A percentile compares a stretch with the other conserved stretches of the same genome.
Evolutionary conservation across 2,888 invertebrate genomes (phyloP).

Genomic region (Drosophila kambysellisi): DNA sequence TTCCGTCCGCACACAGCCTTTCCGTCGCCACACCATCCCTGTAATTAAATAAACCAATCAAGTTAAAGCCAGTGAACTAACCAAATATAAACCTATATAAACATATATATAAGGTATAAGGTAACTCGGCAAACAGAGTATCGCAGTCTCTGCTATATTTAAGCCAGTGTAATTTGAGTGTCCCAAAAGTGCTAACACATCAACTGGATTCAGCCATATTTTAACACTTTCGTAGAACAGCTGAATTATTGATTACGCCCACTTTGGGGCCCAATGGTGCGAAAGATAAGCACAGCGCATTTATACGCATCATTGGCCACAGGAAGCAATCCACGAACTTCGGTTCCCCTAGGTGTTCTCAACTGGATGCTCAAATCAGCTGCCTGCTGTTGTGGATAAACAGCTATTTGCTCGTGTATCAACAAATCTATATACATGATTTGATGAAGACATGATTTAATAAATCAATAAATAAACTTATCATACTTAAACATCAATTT

Average conservation of each 20-base stretch:
- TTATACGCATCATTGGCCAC: slow-evolving; percentile 46
- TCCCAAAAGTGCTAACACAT: slow-evolving; percentile 15
- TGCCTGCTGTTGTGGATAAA: not conserved
- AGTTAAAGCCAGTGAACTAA: not conserved
- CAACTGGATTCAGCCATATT: slow-evolving; percentile 39
- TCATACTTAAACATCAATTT: not conserved
- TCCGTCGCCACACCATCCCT: slow-evolving; percentile 90
- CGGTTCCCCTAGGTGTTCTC: slow-evolving; percentile 9
- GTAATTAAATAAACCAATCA: slow-evolving; percentile 69
- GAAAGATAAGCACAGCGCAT: slow-evolving; percentile 45
- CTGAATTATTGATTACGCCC: slow-evolving; percentile 53
- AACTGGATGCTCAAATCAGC: slow-evolving; percentile 8
- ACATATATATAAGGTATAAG: too few species aligned
- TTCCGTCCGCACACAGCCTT: slow-evolving; percentile 94
- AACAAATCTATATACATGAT: not conserved
- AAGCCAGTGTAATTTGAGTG: not conserved
- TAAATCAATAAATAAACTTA: not conserved
- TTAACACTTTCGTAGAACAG: slow-evolving; percentile 42
- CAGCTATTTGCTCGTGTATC: not conserved
- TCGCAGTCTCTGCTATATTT: not conserved
- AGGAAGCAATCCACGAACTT: not conserved
- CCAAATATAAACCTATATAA: not conserved
- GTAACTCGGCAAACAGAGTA: not conserved
- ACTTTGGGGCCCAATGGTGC: slow-evolving; percentile 43
- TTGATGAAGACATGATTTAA: not conserved